Conservation (phyloP, 2,888 invertebrate genomes). For the Thera obeliscata region DNA sequence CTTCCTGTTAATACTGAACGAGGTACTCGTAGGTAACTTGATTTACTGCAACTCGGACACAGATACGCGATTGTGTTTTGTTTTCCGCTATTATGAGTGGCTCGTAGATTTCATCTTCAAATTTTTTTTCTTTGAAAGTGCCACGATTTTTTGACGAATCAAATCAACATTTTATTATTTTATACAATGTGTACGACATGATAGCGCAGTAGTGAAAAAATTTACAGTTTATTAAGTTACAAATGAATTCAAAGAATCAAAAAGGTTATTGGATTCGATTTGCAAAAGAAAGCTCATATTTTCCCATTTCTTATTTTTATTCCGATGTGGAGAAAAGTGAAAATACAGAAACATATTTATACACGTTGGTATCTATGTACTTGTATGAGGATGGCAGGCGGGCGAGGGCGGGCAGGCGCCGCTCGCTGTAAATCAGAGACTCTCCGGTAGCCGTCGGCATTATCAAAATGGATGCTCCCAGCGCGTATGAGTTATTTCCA, state of each 20-base stretch:
- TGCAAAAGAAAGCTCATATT: slow-evolving; percentile 4
- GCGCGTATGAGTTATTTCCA: slow-evolving; percentile 84
- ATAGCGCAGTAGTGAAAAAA: not conserved
- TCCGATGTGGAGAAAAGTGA: slow-evolving; percentile 14
- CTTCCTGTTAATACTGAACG: slow-evolving; percentile 19
- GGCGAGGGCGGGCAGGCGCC: slow-evolving; percentile 49
- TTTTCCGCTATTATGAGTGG: not conserved
- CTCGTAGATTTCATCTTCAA: not conserved
- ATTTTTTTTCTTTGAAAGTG: too few species aligned
- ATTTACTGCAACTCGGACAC: slow-evolving; percentile 2
- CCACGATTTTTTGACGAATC: too few species aligned
- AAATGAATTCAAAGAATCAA: not conserved
- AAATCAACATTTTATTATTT: too few species aligned
- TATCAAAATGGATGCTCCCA: slow-evolving; percentile 83
- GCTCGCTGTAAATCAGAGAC: slow-evolving; percentile 73
- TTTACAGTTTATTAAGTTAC: not conserved
- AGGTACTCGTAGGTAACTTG: slow-evolving; percentile 4
- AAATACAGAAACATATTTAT: slow-evolving; percentile 22
- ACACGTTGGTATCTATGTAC: not conserved
- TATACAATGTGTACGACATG: too few species aligned
- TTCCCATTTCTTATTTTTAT: slow-evolving; percentile 10
- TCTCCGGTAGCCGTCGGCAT: slow-evolving; percentile 80
- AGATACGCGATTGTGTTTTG: slow-evolving; percentile 2
- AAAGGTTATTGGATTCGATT: slow-evolving; percentile 2
- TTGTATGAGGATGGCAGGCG: slow-evolving; percentile 27